Evolutionary conservation across 2,113 vertebrate genomes (phyloP), one percentile per base, ranked within the genome.

Genomic region (Alexandromys fortis): DNA sequence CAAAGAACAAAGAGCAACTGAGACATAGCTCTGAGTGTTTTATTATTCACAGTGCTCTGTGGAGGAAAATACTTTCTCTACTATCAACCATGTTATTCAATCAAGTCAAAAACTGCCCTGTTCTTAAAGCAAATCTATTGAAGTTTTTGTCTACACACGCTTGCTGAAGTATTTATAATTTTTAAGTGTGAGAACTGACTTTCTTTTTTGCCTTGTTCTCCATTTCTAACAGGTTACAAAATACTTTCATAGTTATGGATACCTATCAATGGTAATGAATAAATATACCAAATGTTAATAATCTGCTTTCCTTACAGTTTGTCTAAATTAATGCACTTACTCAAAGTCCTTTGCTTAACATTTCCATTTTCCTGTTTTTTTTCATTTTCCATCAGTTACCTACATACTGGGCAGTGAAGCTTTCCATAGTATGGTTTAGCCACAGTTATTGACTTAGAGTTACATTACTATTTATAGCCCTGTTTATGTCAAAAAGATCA

Each of bases 311-410:
- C 65, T 87, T 16, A 38, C 38, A 30, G 67, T 5, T 38, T 72
- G 17, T 22, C 12, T 35, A 81, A 63, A 81, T 85, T 38, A 76
- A 76, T 19, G 5, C 61, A 47, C 4, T 0, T 13, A 81, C 13
- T 19, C 11, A 33, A 47, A 72, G 19, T 81, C 7, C 52, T 85
- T 89, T 77, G 42, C 1, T 63, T 52, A 70, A 38, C 17, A 55
- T 86, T 95, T 95, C 87, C 26, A 78, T 68, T 78, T 14, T 22
- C 58, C 78, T 77, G 24, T 47, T 93, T 67, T 94, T 92, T 94
- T 76, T 72, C 7, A 72, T n/a, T 72, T 72, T 72, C 55, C 42
- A 17, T 47, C 35, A 78, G 8, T 33, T 67, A 88, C 38, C 24
- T 19, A 75, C 52, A 75, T 35, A 49, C 13, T 63, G 89, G 10